phyloP scores from a whole-genome alignment of 2,113 vertebrate species.

The Indicator maculatus region DNA sequence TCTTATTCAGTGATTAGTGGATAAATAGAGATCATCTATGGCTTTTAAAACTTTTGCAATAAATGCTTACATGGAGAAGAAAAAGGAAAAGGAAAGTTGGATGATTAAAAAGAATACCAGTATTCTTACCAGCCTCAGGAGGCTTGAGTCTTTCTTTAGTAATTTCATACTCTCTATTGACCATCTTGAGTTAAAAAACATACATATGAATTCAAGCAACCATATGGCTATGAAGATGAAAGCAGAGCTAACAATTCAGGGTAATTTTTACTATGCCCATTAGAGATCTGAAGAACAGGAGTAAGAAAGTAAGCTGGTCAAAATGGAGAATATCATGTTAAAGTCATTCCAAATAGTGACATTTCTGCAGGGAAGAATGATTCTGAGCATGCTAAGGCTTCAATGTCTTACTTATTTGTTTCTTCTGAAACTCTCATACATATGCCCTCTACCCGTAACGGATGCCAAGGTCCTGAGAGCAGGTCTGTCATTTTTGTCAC shows the following conservation, averaged over 20 bases:
- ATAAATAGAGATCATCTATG: neutral
- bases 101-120: neutral
- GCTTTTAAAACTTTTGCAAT: neutral
- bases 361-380: neutral
- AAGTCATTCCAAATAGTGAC: neutral
- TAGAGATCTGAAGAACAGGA: neutral
- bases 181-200: neutral
- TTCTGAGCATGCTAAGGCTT: neutral
- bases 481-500: neutral
- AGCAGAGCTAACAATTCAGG: neutral
- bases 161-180: neutral
- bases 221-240: slow-evolving; percentile 18
- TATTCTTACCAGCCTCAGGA: neutral
- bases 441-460: neutral
- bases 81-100: neutral
- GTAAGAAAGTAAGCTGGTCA: neutral
- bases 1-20: neutral
- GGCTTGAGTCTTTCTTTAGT: neutral
- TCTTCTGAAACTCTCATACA: neutral
- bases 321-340: neutral
- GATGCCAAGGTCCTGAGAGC: neutral
- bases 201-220: neutral
- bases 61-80: neutral
- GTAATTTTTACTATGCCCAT: neutral
- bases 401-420: neutral